These are phyloP conservation scores for Norana najaformis DNA, from an alignment of 2,888 invertebrate genomes.

Conservation along the genomic window DNA sequence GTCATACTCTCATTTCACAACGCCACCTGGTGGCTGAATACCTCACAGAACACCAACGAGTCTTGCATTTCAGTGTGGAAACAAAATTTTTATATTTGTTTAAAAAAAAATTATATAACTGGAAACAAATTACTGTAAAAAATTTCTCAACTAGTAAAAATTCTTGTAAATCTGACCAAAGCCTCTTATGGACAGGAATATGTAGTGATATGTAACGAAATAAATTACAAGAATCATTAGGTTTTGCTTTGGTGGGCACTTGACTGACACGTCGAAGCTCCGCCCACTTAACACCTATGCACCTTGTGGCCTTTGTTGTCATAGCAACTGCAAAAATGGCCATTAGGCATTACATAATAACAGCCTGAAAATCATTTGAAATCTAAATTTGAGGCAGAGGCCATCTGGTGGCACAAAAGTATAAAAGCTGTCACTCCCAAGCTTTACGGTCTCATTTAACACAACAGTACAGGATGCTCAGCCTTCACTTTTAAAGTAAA, in stretches of 20 bases:
- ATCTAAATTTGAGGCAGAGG: neutral
- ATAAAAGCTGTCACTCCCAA: neutral
- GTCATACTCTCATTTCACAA: neutral
- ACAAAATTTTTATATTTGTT: neutral
- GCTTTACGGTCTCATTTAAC: neutral
- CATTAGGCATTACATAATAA: neutral
- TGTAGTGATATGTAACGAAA: neutral
- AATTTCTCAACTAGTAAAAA: neutral
- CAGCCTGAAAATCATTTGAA: neutral
- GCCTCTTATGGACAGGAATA: neutral
- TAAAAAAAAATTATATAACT: neutral
- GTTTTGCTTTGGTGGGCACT: neutral
- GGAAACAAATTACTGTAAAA: neutral
- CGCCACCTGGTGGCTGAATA: slow-evolving; percentile 4
- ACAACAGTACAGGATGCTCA: too few relatives aligned
- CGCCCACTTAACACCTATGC: neutral
- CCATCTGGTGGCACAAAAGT: neutral
- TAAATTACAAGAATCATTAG: too few relatives aligned
- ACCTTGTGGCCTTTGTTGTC: too few relatives aligned
- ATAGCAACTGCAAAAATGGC: neutral
- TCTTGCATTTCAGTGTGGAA: neutral
- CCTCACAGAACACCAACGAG: neutral
- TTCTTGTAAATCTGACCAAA: neutral
- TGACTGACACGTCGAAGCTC: neutral
- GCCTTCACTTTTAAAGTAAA: neutral